Evolutionary conservation across 2,113 vertebrate genomes (phyloP).

Genomic region (Fregetta grallaria): DNA sequence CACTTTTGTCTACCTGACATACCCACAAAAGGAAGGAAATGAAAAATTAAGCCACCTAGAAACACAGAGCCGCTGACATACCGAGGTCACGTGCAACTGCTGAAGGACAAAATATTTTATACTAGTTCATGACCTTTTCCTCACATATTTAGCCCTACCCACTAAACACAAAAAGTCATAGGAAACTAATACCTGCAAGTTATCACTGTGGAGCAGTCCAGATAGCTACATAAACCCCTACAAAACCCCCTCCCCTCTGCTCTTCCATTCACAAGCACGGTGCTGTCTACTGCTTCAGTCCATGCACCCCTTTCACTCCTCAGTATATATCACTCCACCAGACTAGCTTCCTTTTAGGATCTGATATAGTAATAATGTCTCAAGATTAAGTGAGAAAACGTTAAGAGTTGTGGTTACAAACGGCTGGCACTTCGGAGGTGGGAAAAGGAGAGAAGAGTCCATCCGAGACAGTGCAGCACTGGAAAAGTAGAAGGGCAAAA

Average conservation of each 20-base stretch:
- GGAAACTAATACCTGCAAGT: not conserved
- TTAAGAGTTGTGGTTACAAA: not conserved
- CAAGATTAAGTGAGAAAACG: not conserved
- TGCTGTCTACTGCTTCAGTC: not conserved
- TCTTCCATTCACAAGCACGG: not conserved
- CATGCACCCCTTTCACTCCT: not conserved
- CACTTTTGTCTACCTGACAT: not conserved
- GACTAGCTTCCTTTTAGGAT: not conserved
- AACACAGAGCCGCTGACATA: not conserved
- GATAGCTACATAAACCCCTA: not conserved
- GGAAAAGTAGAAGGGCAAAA: not conserved
- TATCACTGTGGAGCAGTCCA: not conserved
- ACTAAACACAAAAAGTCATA: not conserved
- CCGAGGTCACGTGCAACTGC: rapidly evolving
- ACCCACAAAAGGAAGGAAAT: not conserved
- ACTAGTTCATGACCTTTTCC: not conserved
- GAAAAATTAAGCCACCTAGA: not conserved
- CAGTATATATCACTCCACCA: not conserved
- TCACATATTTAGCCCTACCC: not conserved
- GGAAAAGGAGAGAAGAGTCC: not conserved
- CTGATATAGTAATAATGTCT: not conserved
- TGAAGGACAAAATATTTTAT: not conserved
- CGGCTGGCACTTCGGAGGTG: not conserved
- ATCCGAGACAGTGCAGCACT: rapidly evolving
- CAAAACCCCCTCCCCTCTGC: not conserved